phyloP scores from a whole-genome alignment of 2,888 invertebrate species.

The Drosophila percnosoma region DNA sequence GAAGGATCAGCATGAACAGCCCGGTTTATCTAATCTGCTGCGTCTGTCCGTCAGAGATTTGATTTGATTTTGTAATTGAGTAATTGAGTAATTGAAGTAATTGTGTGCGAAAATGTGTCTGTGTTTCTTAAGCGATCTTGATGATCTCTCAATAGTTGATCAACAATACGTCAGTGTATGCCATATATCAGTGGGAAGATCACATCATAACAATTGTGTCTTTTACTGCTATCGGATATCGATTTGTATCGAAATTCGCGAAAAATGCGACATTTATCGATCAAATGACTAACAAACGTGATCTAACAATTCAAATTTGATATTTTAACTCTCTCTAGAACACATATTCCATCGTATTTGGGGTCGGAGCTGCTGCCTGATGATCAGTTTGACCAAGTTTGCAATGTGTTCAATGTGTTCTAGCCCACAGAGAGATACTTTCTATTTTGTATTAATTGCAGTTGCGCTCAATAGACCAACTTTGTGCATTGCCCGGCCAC shows the following conservation, averaged over 20 bases:
- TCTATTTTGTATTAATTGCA: not conserved
- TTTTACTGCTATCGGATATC: not conserved
- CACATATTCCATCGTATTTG: not conserved
- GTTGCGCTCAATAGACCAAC: not conserved
- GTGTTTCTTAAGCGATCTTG: not conserved
- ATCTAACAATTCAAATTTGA: not conserved
- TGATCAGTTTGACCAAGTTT: not conserved
- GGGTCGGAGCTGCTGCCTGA: not conserved
- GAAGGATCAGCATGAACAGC: not conserved
- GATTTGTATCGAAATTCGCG: not conserved
- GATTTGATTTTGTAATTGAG: no score
- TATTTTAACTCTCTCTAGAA: not conserved
- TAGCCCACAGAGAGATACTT: not conserved
- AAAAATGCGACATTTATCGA: not conserved
- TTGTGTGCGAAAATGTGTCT: not conserved
- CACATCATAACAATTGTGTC: not conserved
- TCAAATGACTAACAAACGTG: not conserved
- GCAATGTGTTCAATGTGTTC: not conserved
- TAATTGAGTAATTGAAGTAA: not conserved
- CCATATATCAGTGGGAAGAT: no score
- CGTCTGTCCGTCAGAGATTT: no score
- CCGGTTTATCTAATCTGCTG: not conserved
- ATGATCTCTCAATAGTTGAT: not conserved
- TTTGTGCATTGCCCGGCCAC: slow-evolving; percentile 10
- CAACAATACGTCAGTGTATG: not conserved